A percentile compares a stretch with the other conserved stretches of the same genome.
Conservation (phyloP, 2,113 vertebrate species). For the Setophaga coronata region DNA sequence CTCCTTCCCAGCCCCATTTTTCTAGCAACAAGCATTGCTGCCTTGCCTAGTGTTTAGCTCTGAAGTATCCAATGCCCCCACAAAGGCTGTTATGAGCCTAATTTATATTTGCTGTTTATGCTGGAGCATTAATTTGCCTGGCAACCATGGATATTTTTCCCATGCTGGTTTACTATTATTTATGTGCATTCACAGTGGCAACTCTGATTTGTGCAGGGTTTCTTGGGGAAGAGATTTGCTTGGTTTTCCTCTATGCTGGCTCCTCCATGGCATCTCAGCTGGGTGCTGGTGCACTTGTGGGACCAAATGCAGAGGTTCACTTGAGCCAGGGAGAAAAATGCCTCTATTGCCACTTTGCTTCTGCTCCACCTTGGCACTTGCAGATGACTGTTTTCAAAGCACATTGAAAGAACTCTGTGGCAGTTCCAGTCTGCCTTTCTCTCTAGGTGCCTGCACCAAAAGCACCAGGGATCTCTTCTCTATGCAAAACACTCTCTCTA, state of each 20-base stretch:
- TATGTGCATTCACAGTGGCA: not conserved
- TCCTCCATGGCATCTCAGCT: fast-evolving
- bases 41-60: not conserved
- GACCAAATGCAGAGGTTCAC: not conserved
- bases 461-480: not conserved
- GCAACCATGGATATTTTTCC: not conserved
- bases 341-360: not conserved
- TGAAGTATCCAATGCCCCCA: not conserved
- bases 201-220: not conserved
- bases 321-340: not conserved
- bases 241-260: not conserved
- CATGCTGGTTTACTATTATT: not conserved
- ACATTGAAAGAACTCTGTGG: fast-evolving
- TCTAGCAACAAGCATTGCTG: not conserved
- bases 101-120: slow-evolving; percentile 9
- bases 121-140: not conserved
- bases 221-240: not conserved
- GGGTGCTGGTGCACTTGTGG: not conserved
- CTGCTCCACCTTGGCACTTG: not conserved
- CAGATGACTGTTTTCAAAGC: not conserved
- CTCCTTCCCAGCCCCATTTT: not conserved
- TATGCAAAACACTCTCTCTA: not conserved
- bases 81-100: not conserved
- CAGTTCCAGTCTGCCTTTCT: not conserved
- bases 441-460: not conserved